A percentile compares a stretch with the other conserved stretches of the same genome.
phyloP scores from a whole-genome alignment of 1,140 invertebrate species.

The Coenobita brevimanus region DNA sequence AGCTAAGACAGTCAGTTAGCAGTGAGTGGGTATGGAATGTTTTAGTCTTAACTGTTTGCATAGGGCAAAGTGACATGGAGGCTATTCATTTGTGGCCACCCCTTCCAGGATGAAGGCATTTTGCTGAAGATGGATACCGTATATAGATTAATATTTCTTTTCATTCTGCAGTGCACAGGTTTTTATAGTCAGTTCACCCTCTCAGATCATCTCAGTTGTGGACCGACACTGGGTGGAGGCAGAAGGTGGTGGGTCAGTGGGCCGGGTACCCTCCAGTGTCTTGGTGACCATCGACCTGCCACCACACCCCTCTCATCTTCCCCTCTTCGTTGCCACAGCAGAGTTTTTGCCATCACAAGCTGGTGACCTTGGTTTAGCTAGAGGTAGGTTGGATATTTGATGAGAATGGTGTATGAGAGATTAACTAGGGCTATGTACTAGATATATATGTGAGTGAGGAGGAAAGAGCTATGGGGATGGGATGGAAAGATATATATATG shows the following conservation, averaged over 20 bases:
- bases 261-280: slow-evolving; percentile 46
- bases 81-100: no score
- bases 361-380: slow-evolving; percentile 39
- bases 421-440: no score
- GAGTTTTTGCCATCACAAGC: slow-evolving; percentile 48
- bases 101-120: no score
- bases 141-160: no score
- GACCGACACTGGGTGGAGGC: slow-evolving; percentile 54
- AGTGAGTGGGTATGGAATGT: no score
- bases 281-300: slow-evolving; percentile 32
- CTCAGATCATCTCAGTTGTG: slow-evolving; percentile 42
- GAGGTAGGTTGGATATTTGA: slow-evolving; percentile 17
- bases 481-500: no score
- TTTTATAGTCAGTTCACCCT: background rate
- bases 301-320: slow-evolving; percentile 24
- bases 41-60: no score
- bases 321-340: slow-evolving; percentile 49
- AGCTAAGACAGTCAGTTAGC: no score
- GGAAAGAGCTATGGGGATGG: no score
- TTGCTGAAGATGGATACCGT: no score
- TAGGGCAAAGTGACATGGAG: no score
- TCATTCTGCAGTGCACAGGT: background rate
- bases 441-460: no score
- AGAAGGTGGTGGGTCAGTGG: slow-evolving; percentile 41
- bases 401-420: background rate